Conservation (phyloP, 2,888 invertebrate genomes). For the Tuberolachnus salignus region DNA sequence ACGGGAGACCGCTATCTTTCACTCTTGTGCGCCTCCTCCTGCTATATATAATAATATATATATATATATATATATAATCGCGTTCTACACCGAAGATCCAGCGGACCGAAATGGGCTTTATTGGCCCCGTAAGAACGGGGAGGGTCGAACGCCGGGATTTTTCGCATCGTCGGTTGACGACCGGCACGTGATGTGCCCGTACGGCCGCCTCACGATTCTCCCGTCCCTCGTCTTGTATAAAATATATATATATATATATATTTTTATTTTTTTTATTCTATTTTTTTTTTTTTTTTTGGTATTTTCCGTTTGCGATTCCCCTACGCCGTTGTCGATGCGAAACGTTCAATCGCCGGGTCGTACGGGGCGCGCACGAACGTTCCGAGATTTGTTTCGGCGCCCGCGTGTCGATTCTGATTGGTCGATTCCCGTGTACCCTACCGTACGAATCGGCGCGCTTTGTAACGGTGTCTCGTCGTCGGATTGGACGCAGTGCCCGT, state of each 20-base stretch:
- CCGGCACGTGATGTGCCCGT: conserved; percentile 17
- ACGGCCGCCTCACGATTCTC: background rate
- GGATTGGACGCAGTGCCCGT: too few species aligned
- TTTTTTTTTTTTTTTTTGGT: background rate
- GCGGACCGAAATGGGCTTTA: conserved; percentile 33
- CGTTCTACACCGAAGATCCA: background rate
- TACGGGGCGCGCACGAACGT: too few species aligned
- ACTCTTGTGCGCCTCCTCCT: background rate
- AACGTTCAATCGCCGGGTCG: conserved; percentile 38
- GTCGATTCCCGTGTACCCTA: too few species aligned
- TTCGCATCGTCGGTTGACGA: conserved; percentile 41
- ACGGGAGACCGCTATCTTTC: background rate
- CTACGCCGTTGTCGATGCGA: conserved; percentile 5
- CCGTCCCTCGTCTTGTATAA: background rate
- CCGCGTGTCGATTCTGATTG: too few species aligned
- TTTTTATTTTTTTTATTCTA: conserved; percentile 4
- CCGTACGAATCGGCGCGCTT: too few species aligned
- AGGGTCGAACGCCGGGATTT: conserved; percentile 15
- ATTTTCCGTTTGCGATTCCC: background rate
- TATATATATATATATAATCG: too few species aligned
- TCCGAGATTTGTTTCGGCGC: too few species aligned
- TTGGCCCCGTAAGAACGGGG: background rate
- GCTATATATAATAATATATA: too few species aligned
- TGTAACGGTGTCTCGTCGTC: too few species aligned
- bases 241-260: too few species aligned